Evolutionary conservation across 2,113 vertebrate species (phyloP), one percentile per base, ranked within the genome.

Genomic region (Noctilio leporinus): DNA sequence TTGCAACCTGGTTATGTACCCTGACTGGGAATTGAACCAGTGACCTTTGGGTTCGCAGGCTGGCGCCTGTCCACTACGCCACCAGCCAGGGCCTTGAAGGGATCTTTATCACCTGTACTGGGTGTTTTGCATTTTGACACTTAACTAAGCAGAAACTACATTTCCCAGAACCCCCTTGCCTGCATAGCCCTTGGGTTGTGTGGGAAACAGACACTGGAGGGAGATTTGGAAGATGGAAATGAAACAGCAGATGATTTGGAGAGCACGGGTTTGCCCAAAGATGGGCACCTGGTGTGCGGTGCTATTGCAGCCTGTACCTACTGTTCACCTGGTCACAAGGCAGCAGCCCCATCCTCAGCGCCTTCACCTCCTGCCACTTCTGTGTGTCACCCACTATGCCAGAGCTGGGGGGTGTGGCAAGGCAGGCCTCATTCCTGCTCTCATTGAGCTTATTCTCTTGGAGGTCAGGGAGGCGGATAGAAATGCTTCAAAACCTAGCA

Each of bases 281-380:
- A 19, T 10, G 38, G 45, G 47, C 16, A 5, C 33, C 9, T n/a
- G 2, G 72, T 2, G 10, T 0, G 20, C 12, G 51, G 30, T 0
- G 1, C n/a, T 7, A 5, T 4, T 0, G 45, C 19, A 28, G 33
- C 30, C 72, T 62, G 0, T 1, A 7, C 8, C 12, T 7, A 17
- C 1, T 4, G 51, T 55, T 65, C 53, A 7, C 43, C 35, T 30
- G 11, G 11, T 62, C 57, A 28, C 0, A 30, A 70, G 47, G 15
- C 49, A n/a, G 64, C 28, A 15, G 67, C 47, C 10, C 0, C 4
- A 11, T 3, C 40, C 17, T 5, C 5, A 1, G 45, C 85, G 57
- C 26, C 22, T 10, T 62, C 4, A 38, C 81, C 76, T 78, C 28
- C 28, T 69, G 24, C 55, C 47, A 0, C 87, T 40, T 3, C 10